phyloP scores from a whole-genome alignment of 1,140 invertebrate genomes.

The Drosophila sproati region DNA sequence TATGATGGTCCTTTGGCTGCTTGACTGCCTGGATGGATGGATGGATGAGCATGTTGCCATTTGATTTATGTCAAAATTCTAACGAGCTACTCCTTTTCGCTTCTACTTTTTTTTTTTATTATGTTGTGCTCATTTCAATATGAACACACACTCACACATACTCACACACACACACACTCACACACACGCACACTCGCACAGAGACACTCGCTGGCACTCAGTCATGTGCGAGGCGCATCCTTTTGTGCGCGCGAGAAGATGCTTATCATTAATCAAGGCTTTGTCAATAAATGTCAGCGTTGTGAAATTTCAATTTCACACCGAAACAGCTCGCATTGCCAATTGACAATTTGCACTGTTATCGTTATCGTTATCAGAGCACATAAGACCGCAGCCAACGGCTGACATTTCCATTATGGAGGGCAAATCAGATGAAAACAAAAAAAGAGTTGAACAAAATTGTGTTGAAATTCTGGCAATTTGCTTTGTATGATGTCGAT shows the following conservation, averaged over 20 bases:
- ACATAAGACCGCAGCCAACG: constrained; percentile 14
- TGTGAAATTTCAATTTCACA: constrained; percentile 83
- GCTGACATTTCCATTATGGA: constrained; percentile 36
- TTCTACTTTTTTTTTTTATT: constrained; percentile 17
- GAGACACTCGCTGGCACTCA: constrained; percentile 2
- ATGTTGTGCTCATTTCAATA: constrained; percentile 32
- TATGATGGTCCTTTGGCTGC: background rate
- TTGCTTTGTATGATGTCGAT: background rate
- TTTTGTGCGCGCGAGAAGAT: constrained; percentile 54
- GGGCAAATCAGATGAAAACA: background rate
- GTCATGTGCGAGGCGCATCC: constrained; percentile 41
- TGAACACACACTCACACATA: constrained; percentile 5
- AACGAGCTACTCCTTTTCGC: constrained; percentile 70
- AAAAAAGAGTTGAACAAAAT: background rate
- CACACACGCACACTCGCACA: constrained; percentile 15
- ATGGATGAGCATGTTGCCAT: constrained; percentile 80
- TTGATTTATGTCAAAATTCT: constrained; percentile 84
- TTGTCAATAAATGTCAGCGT: constrained; percentile 83
- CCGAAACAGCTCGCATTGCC: constrained; percentile 57
- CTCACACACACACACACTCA: constrained; percentile 7
- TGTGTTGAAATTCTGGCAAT: background rate
- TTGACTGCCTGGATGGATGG: constrained; percentile 15
- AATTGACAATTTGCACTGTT: constrained; percentile 57
- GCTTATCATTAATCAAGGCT: constrained; percentile 80
- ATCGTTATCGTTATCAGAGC: constrained; percentile 67